Base-by-base conservation (phyloP, 37 sponge, comb jelly and placozoan genomes). In the Ephydatia muelleri region DNA sequence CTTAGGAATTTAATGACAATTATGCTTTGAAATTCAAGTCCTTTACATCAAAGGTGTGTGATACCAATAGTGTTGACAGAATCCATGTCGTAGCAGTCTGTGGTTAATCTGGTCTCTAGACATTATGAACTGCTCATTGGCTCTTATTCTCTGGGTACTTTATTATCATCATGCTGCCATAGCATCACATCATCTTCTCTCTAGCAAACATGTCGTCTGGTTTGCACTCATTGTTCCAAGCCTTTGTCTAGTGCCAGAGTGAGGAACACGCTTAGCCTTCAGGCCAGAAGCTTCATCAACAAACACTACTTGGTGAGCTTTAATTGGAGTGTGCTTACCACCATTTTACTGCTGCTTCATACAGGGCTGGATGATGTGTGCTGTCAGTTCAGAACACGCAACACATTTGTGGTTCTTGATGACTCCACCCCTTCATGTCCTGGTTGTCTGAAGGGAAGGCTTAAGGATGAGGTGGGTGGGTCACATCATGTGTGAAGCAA, bases 1-100 rank as follows among this genome's bases (percentile, higher is more conserved):
- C 57, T 14, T 19, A 57, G 57, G 97, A 97, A 77, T 94, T 97
- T 78, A 90, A 92, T 57, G 82, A 88, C 26, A 88, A 65, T 5
- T 85, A 76, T 71, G 93, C 97, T 19, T 21, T 57, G 57, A 57
- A 57, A 57, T 57, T 97, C 43, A 79, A 85, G 82, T 75, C 78
- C 21, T 97, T 94, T 70, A 79, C 88, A 21, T 95, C 96, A n/a
- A 94, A 91, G 71, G 71, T 74, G 28, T 29, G 57, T 57, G 6
- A 14, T 57, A 4, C 9, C n/a, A n/a, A n/a, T n/a, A n/a, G n/a
- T n/a, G n/a, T n/a, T 71, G 12, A 71, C 23, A 71, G 29, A 23
- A 71, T 71, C 32, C 36, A 40, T n/a, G n/a, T n/a, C n/a, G n/a
- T n/a, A n/a, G n/a, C n/a, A n/a, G 48, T 76, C 35, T 25, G 38